Evolutionary conservation across 2,113 vertebrate genomes (phyloP).

Genomic region (Zapornia atra): DNA sequence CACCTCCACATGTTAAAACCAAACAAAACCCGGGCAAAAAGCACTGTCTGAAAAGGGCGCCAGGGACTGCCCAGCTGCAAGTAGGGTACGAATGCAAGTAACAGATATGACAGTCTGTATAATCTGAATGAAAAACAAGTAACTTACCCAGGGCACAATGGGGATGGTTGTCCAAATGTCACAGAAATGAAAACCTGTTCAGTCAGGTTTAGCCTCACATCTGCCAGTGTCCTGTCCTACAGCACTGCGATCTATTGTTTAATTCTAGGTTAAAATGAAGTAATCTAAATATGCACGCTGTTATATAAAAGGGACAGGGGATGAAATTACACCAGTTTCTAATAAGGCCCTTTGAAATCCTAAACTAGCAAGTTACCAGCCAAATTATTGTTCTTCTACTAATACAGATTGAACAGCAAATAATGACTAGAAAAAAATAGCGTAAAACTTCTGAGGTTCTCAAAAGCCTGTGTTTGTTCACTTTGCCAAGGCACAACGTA

Average conservation of each 20-base stretch:
- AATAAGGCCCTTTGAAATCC: slow-evolving; percentile 89
- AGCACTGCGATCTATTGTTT: slow-evolving; percentile 81
- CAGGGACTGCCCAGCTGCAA: background rate
- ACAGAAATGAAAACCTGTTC: slow-evolving; percentile 20
- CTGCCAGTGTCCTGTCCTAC: slow-evolving; percentile 16
- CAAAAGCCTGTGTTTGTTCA: background rate
- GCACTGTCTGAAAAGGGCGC: background rate
- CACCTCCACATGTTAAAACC: background rate
- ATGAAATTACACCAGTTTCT: slow-evolving; percentile 95
- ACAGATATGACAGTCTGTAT: background rate
- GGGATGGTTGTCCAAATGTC: background rate
- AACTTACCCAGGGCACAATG: slow-evolving; percentile 13
- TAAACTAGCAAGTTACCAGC: slow-evolving; percentile 79
- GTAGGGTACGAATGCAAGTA: background rate
- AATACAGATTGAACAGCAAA: slow-evolving; percentile 84
- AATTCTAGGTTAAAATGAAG: slow-evolving; percentile 82
- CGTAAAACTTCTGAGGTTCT: background rate
- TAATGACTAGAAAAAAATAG: slow-evolving; percentile 59
- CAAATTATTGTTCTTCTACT: slow-evolving; percentile 86
- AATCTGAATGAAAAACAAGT: slow-evolving; percentile 3
- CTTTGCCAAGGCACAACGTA: background rate
- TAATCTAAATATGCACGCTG: slow-evolving; percentile 77
- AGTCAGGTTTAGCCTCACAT: slow-evolving; percentile 10
- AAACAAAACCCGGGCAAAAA: background rate
- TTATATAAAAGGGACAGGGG: slow-evolving; percentile 76